Evolutionary conservation across 2,113 vertebrate genomes (phyloP).

Genomic region (Epinephelus cyanopodus): DNA sequence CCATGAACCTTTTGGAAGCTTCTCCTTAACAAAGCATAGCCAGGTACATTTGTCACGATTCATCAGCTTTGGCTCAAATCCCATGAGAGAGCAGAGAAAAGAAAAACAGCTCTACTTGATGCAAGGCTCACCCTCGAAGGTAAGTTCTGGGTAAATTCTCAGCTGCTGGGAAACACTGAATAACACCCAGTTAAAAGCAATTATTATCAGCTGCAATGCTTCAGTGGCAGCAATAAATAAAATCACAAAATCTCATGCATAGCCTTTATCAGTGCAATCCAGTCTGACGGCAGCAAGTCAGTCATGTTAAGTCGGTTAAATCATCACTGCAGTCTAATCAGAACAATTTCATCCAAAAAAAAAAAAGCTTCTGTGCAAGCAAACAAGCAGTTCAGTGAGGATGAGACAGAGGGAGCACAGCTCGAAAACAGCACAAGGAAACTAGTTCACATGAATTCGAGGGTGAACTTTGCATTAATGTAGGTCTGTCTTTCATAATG

Average conservation of each 20-base stretch:
- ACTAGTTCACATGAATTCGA: background rate
- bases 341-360: background rate
- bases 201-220: conserved; percentile 19
- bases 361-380: background rate
- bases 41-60: conserved; percentile 76
- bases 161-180: conserved; percentile 31
- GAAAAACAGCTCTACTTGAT: conserved; percentile 26
- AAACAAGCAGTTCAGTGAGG: background rate
- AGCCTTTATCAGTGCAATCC: conserved; percentile 28
- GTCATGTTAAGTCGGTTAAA: conserved; percentile 38
- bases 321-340: conserved; percentile 20
- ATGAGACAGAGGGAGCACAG: background rate
- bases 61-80: conserved; percentile 66
- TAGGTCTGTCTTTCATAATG: conserved; percentile 20
- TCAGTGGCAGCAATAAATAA: conserved; percentile 20
- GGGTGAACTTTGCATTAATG: conserved; percentile 54
- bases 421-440: conserved; percentile 11
- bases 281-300: conserved; percentile 36
- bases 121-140: conserved; percentile 46
- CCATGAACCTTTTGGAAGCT: conserved; percentile 58
- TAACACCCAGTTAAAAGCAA: conserved; percentile 17
- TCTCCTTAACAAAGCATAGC: conserved; percentile 71
- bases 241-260: conserved; percentile 6
- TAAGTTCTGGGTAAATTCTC: conserved; percentile 14
- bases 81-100: conserved; percentile 41